Evolutionary conservation across 2,888 invertebrate genomes (phyloP).

Genomic region (Andrena dorsata): DNA sequence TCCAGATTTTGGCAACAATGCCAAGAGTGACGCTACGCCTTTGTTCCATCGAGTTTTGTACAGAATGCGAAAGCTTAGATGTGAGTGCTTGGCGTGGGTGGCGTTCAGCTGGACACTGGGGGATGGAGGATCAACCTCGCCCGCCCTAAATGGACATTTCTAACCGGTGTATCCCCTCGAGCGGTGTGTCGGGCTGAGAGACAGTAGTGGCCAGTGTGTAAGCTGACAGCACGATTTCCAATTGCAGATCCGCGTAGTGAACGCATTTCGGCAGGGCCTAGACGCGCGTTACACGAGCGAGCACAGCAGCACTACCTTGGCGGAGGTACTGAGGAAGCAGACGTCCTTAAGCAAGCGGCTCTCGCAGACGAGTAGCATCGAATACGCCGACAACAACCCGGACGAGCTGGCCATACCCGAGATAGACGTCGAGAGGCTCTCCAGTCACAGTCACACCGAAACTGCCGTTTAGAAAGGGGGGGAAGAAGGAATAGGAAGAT

Average conservation of each 20-base stretch:
- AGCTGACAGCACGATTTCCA: slow-evolving; percentile 67
- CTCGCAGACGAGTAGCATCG: slow-evolving; percentile 96
- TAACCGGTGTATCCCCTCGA: slow-evolving; percentile 21
- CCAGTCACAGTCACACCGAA: slow-evolving; percentile 97
- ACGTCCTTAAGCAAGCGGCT: slow-evolving; percentile 96
- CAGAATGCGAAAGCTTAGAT: too few species aligned
- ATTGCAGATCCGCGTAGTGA: slow-evolving; percentile 99
- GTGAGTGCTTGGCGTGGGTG: too few species aligned
- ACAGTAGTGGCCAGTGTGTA: background rate
- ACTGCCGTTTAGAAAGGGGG: slow-evolving; percentile 91
- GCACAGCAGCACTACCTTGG: slow-evolving; percentile 96
- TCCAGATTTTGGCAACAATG: too few species aligned
- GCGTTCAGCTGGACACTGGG: background rate
- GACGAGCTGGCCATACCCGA: slow-evolving; percentile 95
- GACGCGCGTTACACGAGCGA: slow-evolving; percentile 87
- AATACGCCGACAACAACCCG: slow-evolving; percentile 95
- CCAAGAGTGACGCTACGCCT: too few species aligned
- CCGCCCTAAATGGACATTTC: slow-evolving; percentile 12
- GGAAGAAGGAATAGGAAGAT: slow-evolving; percentile 38
- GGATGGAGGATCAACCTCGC: slow-evolving; percentile 44
- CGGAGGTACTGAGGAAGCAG: slow-evolving; percentile 97
- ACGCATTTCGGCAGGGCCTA: slow-evolving; percentile 99
- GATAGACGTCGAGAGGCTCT: slow-evolving; percentile 96
- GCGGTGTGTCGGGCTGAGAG: slow-evolving; percentile 2
- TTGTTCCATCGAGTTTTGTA: background rate